Evolutionary conservation across 2,113 vertebrate genomes (phyloP).

Genomic region (Astatotilapia flaviijosephi): DNA sequence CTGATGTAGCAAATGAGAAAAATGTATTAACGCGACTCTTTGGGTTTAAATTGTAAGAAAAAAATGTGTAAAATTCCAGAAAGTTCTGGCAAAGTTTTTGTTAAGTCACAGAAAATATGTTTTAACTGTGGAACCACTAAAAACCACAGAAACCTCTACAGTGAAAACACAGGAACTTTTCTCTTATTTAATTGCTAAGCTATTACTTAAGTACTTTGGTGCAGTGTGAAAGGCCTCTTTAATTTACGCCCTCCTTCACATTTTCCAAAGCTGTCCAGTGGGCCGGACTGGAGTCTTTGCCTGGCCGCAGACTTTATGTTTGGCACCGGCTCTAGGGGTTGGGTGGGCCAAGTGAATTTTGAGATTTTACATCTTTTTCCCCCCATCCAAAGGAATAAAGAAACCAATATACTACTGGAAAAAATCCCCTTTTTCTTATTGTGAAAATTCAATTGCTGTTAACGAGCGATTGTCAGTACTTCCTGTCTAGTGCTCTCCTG

Average conservation of each 20-base stretch:
- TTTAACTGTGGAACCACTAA: not conserved
- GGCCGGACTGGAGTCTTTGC: not conserved
- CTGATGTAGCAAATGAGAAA: not conserved
- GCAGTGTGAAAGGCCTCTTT: not conserved
- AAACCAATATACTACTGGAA: not conserved
- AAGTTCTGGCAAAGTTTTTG: not conserved
- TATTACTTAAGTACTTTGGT: not conserved
- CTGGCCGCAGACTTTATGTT: not conserved
- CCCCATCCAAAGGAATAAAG: not conserved
- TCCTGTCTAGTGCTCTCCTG: not conserved
- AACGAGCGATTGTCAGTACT: not conserved
- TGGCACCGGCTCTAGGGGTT: not conserved
- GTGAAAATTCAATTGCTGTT: not conserved
- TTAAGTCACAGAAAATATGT: not conserved
- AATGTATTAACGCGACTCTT: not conserved
- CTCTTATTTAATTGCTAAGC: not conserved
- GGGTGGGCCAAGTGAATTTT: not conserved
- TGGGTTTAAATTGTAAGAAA: not conserved
- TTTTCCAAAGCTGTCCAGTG: not conserved
- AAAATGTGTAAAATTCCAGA: not conserved
- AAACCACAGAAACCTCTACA: not conserved
- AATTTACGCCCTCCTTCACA: not conserved
- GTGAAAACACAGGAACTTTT: not conserved
- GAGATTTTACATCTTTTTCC: not conserved
- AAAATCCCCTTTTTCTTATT: not conserved